These are phyloP conservation scores for Sceliomorpha sp. DNA, from an alignment of 2,888 invertebrate genomes.

Conservation along the genomic window DNA sequence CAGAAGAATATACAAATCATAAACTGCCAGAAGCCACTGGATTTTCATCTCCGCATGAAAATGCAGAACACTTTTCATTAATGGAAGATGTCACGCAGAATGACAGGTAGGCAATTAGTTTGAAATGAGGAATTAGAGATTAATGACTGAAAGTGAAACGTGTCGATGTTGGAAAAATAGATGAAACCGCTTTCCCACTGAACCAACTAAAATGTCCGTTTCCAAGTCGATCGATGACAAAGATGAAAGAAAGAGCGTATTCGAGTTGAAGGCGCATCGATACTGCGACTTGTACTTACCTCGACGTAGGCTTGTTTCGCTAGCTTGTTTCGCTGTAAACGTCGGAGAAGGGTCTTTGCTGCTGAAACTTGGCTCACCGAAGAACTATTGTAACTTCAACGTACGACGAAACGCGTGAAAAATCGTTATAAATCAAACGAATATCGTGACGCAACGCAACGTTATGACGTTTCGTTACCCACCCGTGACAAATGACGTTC, in stretches of 20 bases:
- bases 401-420: constrained; percentile 21
- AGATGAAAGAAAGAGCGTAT: constrained; percentile 34
- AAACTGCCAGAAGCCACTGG: no score
- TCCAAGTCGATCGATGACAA: constrained; percentile 45
- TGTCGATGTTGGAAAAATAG: constrained; percentile 4
- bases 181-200: background rate
- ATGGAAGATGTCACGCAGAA: no score
- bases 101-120: no score
- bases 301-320: constrained; percentile 63
- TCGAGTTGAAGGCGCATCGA: constrained; percentile 31
- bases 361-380: constrained; percentile 69
- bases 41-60: no score
- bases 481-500: constrained; percentile 28
- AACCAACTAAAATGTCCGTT: constrained; percentile 28
- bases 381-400: constrained; percentile 76
- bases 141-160: no score
- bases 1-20: no score
- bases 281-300: constrained; percentile 57
- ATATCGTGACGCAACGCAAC: constrained; percentile 16
- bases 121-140: no score
- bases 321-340: constrained; percentile 60
- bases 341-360: constrained; percentile 59
- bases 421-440: constrained; percentile 10
- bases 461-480: constrained; percentile 14
- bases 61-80: no score